These are phyloP conservation scores for Popillia japonica DNA, from an alignment of 1,140 invertebrate species.

Conservation along the genomic window DNA sequence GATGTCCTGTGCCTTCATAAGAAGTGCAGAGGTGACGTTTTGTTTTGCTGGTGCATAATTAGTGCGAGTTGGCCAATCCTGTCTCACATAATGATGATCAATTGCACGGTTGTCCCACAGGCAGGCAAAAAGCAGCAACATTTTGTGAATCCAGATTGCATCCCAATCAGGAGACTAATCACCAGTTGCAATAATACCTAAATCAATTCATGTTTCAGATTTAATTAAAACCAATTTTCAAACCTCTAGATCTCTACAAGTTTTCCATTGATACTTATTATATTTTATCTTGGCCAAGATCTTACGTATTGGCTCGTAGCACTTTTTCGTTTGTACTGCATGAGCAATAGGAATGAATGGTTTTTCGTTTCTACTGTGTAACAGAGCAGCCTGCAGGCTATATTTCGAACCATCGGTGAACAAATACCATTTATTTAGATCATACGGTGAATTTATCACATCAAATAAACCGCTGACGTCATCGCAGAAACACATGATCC, in stretches of 20 bases:
- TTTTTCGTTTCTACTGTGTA: constrained; percentile 35
- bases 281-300: constrained; percentile 35
- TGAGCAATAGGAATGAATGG: constrained; percentile 30
- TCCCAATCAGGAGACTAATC: background rate
- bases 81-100: constrained; percentile 5
- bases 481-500: background rate
- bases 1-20: background rate
- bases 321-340: constrained; percentile 33
- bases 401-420: constrained; percentile 37
- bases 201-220: constrained; percentile 32
- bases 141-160: constrained; percentile 22
- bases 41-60: background rate
- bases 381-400: background rate
- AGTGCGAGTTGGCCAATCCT: background rate
- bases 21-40: background rate
- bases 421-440: constrained; percentile 27
- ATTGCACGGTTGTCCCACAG: background rate
- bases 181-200: constrained; percentile 3
- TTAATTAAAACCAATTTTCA: constrained; percentile 26
- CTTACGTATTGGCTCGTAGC: constrained; percentile 27
- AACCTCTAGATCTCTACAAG: constrained; percentile 25
- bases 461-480: background rate
- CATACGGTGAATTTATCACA: background rate
- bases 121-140: constrained; percentile 23
- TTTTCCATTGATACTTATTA: constrained; percentile 28